Base-by-base conservation (phyloP, 2,113 vertebrate species). In the Tachysurus vachellii region DNA sequence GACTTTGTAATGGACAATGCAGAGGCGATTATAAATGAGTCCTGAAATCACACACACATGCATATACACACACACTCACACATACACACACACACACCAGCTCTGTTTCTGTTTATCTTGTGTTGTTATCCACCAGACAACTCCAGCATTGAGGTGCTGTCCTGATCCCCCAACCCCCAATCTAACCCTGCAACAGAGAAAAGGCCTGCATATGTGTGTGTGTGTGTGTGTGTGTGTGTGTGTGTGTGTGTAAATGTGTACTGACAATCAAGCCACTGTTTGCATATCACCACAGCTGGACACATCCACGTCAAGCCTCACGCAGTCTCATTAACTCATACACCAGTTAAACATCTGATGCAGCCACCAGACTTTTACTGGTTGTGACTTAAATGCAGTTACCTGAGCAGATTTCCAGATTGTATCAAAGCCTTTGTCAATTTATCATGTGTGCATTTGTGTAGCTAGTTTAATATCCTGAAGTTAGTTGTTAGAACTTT, bases 261-360 rank as follows among this genome's bases (percentile, higher is more conserved):
- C 86, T 94, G 90, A 95, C 94, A 95, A 95, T 94, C 91, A 93
- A 88, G 83, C 91, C 91, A 90, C 92, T 95, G 94, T 95, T 93
- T 88, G 87, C 86, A 90, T 85, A 89, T 85, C 88, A 87, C 84
- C 94, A 94, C 94, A 95, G 95, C 94, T 95, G 94, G 93, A 94
- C 88, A 86, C 66, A 85, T 50, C 70, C 47, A 16, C 47, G 23
- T 82, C 73, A 31, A 85, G 28, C 87, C 57, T 13, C 54, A 85
- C 57, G 11, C 77, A 82, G 79, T 62, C 80, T 82, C 56, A 62
- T 36, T 82, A 87, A 87, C 76, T 86, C 50, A 57, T 80, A 80
- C 44, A 26, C 47, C 76, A 76, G 31, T 88, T 83, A 88, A 88
- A 80, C 11, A 81, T 26, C 66, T 64, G 12, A 76, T 76, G 44